These are phyloP conservation scores for Sebastes diploproa DNA, from an alignment of 2,797 vertebrate genomes.

Conservation along the genomic window DNA sequence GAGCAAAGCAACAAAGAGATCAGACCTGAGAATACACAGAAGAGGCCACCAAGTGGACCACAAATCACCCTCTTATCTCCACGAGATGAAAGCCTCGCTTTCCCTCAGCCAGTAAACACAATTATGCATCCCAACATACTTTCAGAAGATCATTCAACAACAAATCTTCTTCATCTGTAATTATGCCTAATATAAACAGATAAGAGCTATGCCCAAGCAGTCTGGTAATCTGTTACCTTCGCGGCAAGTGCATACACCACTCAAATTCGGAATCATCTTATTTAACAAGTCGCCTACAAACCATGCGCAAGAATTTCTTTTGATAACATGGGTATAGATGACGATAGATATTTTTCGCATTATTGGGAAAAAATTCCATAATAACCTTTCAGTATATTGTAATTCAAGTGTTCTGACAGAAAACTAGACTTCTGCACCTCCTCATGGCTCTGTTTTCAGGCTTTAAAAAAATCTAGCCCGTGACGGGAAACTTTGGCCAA, in stretches of 20 bases:
- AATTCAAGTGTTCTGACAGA: too few species aligned
- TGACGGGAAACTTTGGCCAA: too few species aligned
- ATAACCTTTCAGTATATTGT: too few species aligned
- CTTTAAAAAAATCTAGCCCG: too few species aligned
- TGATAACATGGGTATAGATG: not conserved
- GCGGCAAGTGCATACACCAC: not conserved
- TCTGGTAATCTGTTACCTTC: constrained; percentile 42
- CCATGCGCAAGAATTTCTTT: not conserved
- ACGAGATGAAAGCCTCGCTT: constrained; percentile 71
- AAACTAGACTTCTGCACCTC: too few species aligned
- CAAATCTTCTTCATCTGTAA: constrained; percentile 72
- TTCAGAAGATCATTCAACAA: constrained; percentile 68
- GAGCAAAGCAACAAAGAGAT: constrained; percentile 51
- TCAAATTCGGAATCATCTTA: constrained; percentile 21
- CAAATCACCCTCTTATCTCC: constrained; percentile 74
- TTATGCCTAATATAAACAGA: constrained; percentile 66
- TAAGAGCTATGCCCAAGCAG: constrained; percentile 48
- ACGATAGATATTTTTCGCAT: too few species aligned
- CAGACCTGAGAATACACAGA: constrained; percentile 61
- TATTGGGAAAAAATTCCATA: too few species aligned
- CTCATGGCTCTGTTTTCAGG: too few species aligned
- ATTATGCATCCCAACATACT: constrained; percentile 71
- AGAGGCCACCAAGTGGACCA: constrained; percentile 60
- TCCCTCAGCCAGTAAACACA: constrained; percentile 72
- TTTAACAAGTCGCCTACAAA: not conserved